A percentile compares a stretch with the other conserved stretches of the same genome.
Evolutionary conservation across 2,888 invertebrate species (phyloP).

Genomic region (Dinocampus coccinellae): DNA sequence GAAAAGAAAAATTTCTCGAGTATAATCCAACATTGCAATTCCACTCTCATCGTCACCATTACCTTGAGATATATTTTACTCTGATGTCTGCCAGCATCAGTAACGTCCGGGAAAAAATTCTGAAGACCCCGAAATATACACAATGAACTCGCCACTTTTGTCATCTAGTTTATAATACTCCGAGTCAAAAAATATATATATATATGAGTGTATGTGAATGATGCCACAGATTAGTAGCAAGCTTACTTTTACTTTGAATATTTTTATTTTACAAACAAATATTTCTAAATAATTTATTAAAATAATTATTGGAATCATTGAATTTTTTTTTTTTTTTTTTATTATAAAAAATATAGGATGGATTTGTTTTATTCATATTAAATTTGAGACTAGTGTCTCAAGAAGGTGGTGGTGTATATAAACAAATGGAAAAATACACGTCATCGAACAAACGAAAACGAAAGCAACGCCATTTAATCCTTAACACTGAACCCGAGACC

Average conservation of each 20-base stretch:
- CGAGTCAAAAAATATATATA: slow-evolving; percentile 17
- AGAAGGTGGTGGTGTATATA: slow-evolving; percentile 31
- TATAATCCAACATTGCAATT: not conserved
- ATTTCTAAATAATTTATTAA: too few species aligned
- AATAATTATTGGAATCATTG: too few species aligned
- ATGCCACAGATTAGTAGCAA: not conserved
- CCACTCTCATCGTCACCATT: not conserved
- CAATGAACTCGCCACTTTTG: slow-evolving; percentile 27
- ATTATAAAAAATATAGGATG: not conserved
- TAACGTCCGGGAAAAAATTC: not conserved
- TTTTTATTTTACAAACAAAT: too few species aligned
- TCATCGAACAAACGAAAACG: slow-evolving; percentile 53
- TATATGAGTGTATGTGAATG: not conserved
- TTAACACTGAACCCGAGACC: slow-evolving; percentile 24
- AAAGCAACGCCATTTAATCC: slow-evolving; percentile 57
- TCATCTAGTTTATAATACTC: slow-evolving; percentile 33
- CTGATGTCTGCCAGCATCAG: not conserved
- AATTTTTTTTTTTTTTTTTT: not conserved
- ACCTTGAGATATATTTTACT: not conserved
- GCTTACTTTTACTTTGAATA: slow-evolving; percentile 38
- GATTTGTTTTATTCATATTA: slow-evolving; percentile 18
- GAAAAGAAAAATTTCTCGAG: not conserved
- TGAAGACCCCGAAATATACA: slow-evolving; percentile 16
- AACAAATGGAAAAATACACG: slow-evolving; percentile 42
- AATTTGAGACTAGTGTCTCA: slow-evolving; percentile 33